These are phyloP conservation scores for Anolis sagrei DNA, from an alignment of 2,113 vertebrate genomes.

Conservation along the genomic window DNA sequence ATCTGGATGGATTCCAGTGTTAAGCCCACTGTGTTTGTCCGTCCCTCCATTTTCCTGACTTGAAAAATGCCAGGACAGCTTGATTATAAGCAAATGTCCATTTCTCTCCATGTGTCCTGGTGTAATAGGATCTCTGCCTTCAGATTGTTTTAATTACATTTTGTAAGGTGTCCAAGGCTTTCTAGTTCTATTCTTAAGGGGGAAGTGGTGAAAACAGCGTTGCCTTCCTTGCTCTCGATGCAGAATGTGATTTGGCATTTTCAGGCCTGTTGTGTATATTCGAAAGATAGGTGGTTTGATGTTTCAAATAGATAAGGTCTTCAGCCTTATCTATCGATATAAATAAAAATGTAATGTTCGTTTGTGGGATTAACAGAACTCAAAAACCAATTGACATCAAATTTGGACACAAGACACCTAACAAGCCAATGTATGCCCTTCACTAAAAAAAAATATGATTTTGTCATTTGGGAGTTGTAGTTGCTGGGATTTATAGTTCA, in stretches of 20 bases:
- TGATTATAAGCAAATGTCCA: constrained; percentile 50
- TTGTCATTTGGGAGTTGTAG: no score
- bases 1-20: constrained; percentile 68
- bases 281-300: constrained; percentile 9
- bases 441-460: no score
- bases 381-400: no score
- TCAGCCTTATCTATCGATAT: no score
- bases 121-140: constrained; percentile 49
- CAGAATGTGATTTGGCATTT: constrained; percentile 44
- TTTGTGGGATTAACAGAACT: no score
- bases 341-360: no score
- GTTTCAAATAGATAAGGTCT: no score
- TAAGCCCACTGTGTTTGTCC: constrained; percentile 45
- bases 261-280: constrained; percentile 10
- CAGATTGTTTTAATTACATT: constrained; percentile 24
- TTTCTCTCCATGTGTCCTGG: constrained; percentile 70
- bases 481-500: no score
- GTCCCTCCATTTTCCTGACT: constrained; percentile 58
- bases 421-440: no score
- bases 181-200: neutral
- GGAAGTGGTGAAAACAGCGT: no score
- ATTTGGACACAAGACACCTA: no score
- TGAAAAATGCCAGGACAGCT: constrained; percentile 70
- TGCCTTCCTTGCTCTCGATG: neutral
- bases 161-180: constrained; percentile 9